Conservation (phyloP, 1,140 invertebrate species). For the Sinella curviseta region DNA sequence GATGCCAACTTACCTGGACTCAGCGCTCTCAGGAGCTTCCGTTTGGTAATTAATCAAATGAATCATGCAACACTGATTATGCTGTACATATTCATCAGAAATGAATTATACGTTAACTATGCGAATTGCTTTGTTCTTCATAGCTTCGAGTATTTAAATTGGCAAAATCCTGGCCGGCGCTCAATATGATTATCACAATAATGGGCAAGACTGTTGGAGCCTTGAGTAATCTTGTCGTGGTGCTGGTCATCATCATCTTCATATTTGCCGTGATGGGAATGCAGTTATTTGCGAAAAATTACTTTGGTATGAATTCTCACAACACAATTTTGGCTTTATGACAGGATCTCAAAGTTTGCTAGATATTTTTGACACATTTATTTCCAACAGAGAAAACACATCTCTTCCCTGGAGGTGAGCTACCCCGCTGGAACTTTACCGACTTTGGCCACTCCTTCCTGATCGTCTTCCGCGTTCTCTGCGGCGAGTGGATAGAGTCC, state of each 20-base stretch:
- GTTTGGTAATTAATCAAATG: conserved; percentile 88
- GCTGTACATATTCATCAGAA: not conserved
- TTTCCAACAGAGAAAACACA: conserved; percentile 87
- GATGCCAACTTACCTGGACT: conserved; percentile 85
- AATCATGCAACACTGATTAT: too few relatives aligned
- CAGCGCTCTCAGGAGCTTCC: conserved; percentile 92
- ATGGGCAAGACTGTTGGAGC: conserved; percentile 96
- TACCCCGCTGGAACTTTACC: conserved; percentile 95
- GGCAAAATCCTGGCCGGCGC: conserved; percentile 96
- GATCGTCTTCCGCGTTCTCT: conserved; percentile 96
- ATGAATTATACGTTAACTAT: too few relatives aligned
- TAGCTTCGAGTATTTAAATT: conserved; percentile 97
- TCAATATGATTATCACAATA: conserved; percentile 96
- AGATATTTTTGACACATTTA: too few relatives aligned
- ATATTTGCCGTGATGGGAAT: conserved; percentile 98
- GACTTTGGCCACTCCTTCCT: conserved; percentile 98
- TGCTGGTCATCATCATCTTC: conserved; percentile 96
- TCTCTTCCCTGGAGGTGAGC: conserved; percentile 63
- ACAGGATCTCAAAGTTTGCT: too few relatives aligned
- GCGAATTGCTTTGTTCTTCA: not conserved
- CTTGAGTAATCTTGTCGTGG: conserved; percentile 94
- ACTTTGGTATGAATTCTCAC: conserved; percentile 73
- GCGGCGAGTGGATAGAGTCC: conserved; percentile 97
- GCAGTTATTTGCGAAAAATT: conserved; percentile 93
- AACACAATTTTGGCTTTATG: too few relatives aligned